phyloP scores from a whole-genome alignment of 2,113 vertebrate species.

The Coptodon rendalli region DNA sequence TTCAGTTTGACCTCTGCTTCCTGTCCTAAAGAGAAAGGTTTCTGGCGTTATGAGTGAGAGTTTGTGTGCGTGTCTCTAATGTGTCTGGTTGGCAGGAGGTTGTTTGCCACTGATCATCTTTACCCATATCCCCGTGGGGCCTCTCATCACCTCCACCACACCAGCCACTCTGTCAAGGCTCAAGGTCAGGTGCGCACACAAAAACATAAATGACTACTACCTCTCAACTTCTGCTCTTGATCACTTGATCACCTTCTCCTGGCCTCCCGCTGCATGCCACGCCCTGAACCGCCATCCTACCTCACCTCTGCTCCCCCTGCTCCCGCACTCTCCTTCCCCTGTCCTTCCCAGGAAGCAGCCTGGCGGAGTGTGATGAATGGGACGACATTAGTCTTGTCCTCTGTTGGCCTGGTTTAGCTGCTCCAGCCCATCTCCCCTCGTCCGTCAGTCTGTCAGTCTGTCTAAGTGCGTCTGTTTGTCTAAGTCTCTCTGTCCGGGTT shows the following conservation, averaged over 20 bases:
- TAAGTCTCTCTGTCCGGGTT: not conserved
- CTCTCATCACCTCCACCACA: slow-evolving; percentile 56
- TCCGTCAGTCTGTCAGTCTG: slow-evolving; percentile 17
- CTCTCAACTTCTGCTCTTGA: slow-evolving; percentile 58
- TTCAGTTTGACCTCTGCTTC: slow-evolving; percentile 69
- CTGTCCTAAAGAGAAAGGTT: slow-evolving; percentile 52
- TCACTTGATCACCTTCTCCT: slow-evolving; percentile 58
- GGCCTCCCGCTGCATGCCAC: slow-evolving; percentile 41
- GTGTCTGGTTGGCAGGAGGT: slow-evolving; percentile 51
- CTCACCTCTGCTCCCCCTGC: slow-evolving; percentile 56
- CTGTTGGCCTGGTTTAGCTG: slow-evolving; percentile 67
- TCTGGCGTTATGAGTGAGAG: slow-evolving; percentile 4
- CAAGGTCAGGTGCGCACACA: slow-evolving; percentile 43
- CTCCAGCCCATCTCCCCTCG: slow-evolving; percentile 15
- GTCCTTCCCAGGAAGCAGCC: slow-evolving; percentile 61
- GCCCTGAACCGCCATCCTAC: slow-evolving; percentile 23
- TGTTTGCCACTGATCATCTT: slow-evolving; percentile 58
- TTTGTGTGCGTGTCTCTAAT: slow-evolving; percentile 21
- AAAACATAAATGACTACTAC: slow-evolving; percentile 31
- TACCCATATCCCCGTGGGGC: slow-evolving; percentile 60
- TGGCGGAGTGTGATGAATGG: slow-evolving; percentile 73
- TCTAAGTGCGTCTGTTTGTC: not conserved
- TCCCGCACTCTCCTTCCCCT: slow-evolving; percentile 62
- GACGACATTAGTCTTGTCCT: slow-evolving; percentile 72
- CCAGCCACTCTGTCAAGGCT: slow-evolving; percentile 60